Conservation (phyloP, 2,888 invertebrate genomes). For the Ceriagrion tenellum region DNA sequence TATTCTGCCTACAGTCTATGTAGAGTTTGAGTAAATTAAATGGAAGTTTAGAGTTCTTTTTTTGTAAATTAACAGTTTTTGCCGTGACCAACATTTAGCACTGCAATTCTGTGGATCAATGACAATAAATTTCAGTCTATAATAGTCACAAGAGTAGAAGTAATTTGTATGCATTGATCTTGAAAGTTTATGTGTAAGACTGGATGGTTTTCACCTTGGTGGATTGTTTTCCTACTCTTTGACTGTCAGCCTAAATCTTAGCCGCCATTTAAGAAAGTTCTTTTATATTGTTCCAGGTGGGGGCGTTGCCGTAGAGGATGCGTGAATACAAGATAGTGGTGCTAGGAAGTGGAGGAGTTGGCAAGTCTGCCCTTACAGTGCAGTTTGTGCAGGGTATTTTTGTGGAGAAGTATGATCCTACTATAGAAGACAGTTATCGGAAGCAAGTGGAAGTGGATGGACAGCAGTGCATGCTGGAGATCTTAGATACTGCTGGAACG, state of each 20-base stretch:
- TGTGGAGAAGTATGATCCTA: conserved; percentile 99
- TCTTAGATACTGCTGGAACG: conserved; percentile 99
- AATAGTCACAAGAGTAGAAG: too few relatives aligned
- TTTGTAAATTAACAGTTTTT: too few relatives aligned
- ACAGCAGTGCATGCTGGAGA: conserved; percentile 99
- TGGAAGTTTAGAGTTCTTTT: too few relatives aligned
- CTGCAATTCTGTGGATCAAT: too few relatives aligned
- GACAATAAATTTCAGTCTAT: too few relatives aligned
- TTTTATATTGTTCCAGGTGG: conserved; percentile 66
- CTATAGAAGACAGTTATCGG: conserved; percentile 99
- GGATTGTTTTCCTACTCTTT: background rate
- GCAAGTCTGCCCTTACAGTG: conserved; percentile 98
- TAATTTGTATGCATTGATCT: too few relatives aligned
- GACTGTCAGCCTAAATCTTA: background rate
- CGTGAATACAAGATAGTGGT: conserved; percentile 99
- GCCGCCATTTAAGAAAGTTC: background rate
- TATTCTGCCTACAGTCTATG: too few relatives aligned
- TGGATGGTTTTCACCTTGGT: background rate
- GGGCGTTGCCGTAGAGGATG: conserved; percentile 81
- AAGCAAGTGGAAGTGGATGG: conserved; percentile 99
- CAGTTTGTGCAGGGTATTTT: conserved; percentile 99
- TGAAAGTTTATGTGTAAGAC: too few relatives aligned
- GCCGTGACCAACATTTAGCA: too few relatives aligned
- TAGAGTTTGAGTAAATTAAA: too few relatives aligned
- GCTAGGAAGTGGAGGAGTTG: conserved; percentile 99